phyloP scores from a whole-genome alignment of 2,888 invertebrate genomes.

The Polyommatus icarus region DNA sequence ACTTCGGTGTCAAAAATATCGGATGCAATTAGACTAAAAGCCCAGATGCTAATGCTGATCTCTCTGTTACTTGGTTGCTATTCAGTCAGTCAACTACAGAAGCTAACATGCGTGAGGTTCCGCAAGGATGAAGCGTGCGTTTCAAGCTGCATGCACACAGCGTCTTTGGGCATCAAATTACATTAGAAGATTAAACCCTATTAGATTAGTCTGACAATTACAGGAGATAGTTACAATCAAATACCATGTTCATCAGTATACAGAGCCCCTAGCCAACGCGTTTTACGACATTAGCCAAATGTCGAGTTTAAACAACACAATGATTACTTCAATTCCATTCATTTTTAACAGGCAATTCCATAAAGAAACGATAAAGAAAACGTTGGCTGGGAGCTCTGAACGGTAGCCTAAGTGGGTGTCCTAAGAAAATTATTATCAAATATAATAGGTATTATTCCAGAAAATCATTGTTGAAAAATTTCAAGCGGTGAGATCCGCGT shows the following conservation, averaged over 20 bases:
- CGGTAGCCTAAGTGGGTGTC: no score
- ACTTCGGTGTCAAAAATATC: not conserved
- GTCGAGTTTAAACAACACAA: no score
- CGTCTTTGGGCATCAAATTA: slow-evolving; percentile 1
- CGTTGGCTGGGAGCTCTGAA: no score
- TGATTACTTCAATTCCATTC: no score
- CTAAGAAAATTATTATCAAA: no score
- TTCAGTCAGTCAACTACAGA: not conserved
- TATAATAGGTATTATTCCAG: not conserved
- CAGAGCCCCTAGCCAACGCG: no score
- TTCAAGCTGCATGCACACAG: not conserved
- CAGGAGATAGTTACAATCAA: not conserved
- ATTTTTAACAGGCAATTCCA: no score
- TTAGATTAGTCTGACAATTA: not conserved
- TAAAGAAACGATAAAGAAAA: no score
- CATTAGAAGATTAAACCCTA: not conserved
- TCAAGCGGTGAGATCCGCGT: not conserved
- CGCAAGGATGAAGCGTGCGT: not conserved
- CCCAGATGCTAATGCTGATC: not conserved
- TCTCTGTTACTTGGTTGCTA: not conserved
- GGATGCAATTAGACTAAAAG: not conserved
- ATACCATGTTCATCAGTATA: no score
- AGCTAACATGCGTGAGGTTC: slow-evolving; percentile 6
- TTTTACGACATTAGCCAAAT: no score
- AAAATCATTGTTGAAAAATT: not conserved